Base-by-base conservation (phyloP, 2,797 vertebrate species). In the Anolis apletophallus region DNA sequence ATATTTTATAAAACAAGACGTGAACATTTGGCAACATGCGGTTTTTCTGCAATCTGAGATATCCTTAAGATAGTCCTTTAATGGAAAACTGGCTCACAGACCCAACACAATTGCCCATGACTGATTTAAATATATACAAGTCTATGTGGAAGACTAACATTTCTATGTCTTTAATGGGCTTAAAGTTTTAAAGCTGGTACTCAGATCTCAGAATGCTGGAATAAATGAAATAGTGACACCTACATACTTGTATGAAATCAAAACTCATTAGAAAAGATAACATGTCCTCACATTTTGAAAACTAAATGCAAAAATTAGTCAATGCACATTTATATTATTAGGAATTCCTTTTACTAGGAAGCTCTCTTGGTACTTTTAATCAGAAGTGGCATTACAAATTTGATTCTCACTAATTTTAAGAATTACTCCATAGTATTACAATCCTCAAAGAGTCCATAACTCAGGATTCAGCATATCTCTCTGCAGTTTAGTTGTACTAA, bases 301-400 rank as follows among this genome's bases (percentile, higher is more conserved):
- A 5, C 3, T 11, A 84, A 84, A 54, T 54, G 34, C 6, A 52
- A 83, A 54, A 61, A 74, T n/a, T 74, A 46, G 8, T 40, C 34
- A 46, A 36, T 36, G 36, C 72, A 64, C 54, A 83, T 9, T 57
- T 9, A 16, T 59, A 50, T 29, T 23, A 64, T 17, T 75, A 19
- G 17, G 34, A 29, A 71, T 71, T 19, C 34, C 8, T 19, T 34
- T 71, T 9, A 36, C 34, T 19, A 36, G 32, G 16, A 71, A 9
- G 61, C 2, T 71, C 6, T 32, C 17, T 32, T 55, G 0, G 2
- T 34, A 8, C 40, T 88, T 67, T 84, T 86, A 86, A 73, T 85
- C 83, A 79, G 79, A 91, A 76, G 79, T 72, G 90, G 52, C 32
- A 46, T 73, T 80, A 68, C 87, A 94, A 89, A 93, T 75, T 64